A percentile compares a stretch with the other conserved stretches of the same genome.
Conservation (phyloP, 2,888 invertebrate species). For the Pristionchus fissidentatus region DNA sequence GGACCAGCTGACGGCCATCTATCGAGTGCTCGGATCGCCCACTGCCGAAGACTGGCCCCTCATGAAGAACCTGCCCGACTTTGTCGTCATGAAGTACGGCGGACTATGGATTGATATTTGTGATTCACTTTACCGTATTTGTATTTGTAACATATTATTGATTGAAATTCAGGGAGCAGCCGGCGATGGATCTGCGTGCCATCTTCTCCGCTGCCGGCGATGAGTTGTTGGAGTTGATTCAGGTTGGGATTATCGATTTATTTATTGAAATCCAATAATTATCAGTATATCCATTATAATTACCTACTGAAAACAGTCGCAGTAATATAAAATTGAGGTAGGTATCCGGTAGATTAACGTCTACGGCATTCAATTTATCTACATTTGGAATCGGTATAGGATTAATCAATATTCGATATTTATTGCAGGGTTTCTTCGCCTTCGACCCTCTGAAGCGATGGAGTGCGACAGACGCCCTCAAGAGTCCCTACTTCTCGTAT, state of each 20-base stretch:
- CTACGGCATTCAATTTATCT: background rate
- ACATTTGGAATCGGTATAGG: background rate
- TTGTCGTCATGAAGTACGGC: constrained; percentile 87
- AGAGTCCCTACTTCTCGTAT: constrained; percentile 67
- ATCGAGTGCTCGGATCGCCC: constrained; percentile 93
- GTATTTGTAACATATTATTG: background rate
- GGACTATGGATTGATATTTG: background rate
- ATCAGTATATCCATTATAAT: too few relatives aligned
- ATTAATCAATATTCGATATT: background rate
- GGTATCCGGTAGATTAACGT: too few relatives aligned
- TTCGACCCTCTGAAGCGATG: constrained; percentile 70
- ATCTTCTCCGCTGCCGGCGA: constrained; percentile 95
- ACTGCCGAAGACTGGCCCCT: constrained; percentile 92
- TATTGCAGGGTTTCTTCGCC: constrained; percentile 55
- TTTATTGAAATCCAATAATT: background rate
- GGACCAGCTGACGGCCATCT: constrained; percentile 95
- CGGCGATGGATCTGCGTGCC: constrained; percentile 86
- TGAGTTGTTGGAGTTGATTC: constrained; percentile 87
- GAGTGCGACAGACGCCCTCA: constrained; percentile 66
- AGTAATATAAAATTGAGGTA: too few relatives aligned
- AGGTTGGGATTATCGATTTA: constrained; percentile 40
- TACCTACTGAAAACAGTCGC: too few relatives aligned
- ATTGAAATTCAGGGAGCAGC: constrained; percentile 38
- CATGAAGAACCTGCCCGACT: constrained; percentile 84
- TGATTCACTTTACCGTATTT: background rate